These are phyloP conservation scores for Ariolimax columbianus DNA, from an alignment of 2,888 invertebrate genomes.

Conservation along the genomic window DNA sequence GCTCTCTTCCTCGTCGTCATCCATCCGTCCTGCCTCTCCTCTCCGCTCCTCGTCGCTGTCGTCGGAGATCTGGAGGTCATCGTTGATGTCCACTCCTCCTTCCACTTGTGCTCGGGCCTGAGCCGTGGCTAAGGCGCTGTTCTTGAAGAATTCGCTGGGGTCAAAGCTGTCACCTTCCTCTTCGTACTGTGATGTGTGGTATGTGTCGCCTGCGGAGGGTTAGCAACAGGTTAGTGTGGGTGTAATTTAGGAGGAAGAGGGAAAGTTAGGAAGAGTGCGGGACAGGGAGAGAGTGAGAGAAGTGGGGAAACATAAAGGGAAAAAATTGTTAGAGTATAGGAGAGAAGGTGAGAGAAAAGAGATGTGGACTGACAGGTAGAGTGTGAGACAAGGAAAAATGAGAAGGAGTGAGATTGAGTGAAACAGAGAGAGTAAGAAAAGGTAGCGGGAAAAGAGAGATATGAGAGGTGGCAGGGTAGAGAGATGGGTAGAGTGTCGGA, in stretches of 20 bases:
- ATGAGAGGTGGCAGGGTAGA: not conserved
- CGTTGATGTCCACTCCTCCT: conserved; percentile 82
- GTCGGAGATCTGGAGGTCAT: conserved; percentile 88
- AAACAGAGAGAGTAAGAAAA: no score
- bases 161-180: conserved; percentile 70
- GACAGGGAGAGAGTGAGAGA: not conserved
- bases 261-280: not conserved
- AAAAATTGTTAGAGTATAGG: not conserved
- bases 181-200: conserved; percentile 54
- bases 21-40: conserved; percentile 85
- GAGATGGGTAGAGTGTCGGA: not conserved
- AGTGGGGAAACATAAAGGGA: not conserved
- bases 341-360: not conserved
- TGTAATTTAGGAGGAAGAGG: not conserved
- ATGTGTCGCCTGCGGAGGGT: conserved; percentile 11
- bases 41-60: conserved; percentile 80
- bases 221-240: not conserved
- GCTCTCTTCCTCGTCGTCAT: conserved; percentile 80
- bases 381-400: no score
- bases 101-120: conserved; percentile 61
- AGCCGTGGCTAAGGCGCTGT: conserved; percentile 68
- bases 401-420: no score
- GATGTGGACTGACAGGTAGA: not conserved
- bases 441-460: not conserved
- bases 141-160: conserved; percentile 73